Conservation (phyloP, 1,140 invertebrate genomes). For the Drosophila arizonae region DNA sequence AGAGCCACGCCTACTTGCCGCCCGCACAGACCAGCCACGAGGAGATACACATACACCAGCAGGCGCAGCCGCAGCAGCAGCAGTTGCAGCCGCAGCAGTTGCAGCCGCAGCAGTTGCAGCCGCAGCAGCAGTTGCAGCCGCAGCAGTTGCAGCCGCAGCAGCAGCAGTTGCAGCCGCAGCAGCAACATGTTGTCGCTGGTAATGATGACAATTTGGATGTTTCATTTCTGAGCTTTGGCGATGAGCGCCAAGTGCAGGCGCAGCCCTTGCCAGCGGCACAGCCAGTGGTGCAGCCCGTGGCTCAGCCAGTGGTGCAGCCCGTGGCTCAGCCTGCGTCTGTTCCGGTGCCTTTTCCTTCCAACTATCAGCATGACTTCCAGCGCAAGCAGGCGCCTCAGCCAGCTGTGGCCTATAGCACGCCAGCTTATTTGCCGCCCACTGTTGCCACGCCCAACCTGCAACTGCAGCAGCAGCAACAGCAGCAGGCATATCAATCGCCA, state of each 20-base stretch:
- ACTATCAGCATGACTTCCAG: constrained; percentile 71
- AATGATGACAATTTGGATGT: constrained; percentile 57
- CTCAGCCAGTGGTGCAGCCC: constrained; percentile 7
- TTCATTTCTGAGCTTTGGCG: constrained; percentile 59
- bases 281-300: background rate
- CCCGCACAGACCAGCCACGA: constrained; percentile 40
- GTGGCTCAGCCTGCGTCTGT: constrained; percentile 8
- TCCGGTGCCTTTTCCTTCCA: constrained; percentile 70
- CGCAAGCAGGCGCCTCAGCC: constrained; percentile 19
- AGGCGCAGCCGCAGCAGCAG: constrained; percentile 1
- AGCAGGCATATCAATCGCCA: constrained; percentile 30
- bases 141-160: no score
- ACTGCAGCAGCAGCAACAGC: constrained; percentile 21
- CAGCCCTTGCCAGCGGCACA: constrained; percentile 11
- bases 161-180: no score
- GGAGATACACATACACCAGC: constrained; percentile 53
- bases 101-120: background rate
- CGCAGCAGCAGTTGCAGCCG: no score
- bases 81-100: no score
- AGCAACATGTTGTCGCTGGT: constrained; percentile 14
- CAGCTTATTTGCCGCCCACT: constrained; percentile 50
- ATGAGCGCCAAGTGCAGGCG: constrained; percentile 28
- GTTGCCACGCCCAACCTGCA: constrained; percentile 29
- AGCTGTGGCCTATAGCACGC: constrained; percentile 27
- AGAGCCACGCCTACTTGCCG: constrained; percentile 51